Base-by-base conservation (phyloP, 2,888 invertebrate species). In the Epinotia ramella region DNA sequence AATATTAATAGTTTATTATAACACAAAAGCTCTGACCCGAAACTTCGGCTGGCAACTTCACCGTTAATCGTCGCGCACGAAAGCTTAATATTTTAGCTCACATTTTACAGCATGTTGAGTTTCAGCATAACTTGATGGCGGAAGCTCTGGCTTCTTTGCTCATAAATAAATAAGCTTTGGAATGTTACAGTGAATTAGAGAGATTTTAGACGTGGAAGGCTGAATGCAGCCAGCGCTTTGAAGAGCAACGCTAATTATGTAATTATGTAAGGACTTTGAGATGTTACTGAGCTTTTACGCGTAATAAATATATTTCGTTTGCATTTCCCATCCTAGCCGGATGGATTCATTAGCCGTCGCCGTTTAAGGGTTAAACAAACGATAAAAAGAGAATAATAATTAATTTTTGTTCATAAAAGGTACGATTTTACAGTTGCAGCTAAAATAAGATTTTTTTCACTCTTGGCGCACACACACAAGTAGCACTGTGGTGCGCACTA, bases 1-100 rank as follows among this genome's bases (percentile, higher is more conserved):
- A 72, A 67, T 76, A 76, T 76, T 76, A 76, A 76, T 72, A 76
- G 76, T 76, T 76, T 72, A 72, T 76, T 73, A 76, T 67, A 71
- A 60, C 66, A 66, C 75, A 33, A 46, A 60, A 66, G 67, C 76
- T 62, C 71, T 71, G 71, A 67, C 76, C 76, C 71, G 62, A 60
- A 76, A 76, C 66, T 76, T 76, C 7, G 60, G 33, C 66, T 60
- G 60, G 66, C 66, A 76, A 76, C 72, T 76, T 76, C 24, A 16
- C n/a, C 20, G 62, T 62, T 72, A 63, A 59, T 75, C 70, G 73
- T 49, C 49, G 53, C 69, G n/a, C 67, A 40, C 64, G 46, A 71
- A 33, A 72, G 72, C 76, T 76, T 76, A 76, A 72, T 76, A 71
- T 76, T 76, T 56, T 67, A 76, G 72, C 72, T 72, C 67, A 33